Evolutionary conservation across 2,888 invertebrate species (phyloP), one percentile per base, ranked within the genome.

Genomic region (Drosophila eohydei): DNA sequence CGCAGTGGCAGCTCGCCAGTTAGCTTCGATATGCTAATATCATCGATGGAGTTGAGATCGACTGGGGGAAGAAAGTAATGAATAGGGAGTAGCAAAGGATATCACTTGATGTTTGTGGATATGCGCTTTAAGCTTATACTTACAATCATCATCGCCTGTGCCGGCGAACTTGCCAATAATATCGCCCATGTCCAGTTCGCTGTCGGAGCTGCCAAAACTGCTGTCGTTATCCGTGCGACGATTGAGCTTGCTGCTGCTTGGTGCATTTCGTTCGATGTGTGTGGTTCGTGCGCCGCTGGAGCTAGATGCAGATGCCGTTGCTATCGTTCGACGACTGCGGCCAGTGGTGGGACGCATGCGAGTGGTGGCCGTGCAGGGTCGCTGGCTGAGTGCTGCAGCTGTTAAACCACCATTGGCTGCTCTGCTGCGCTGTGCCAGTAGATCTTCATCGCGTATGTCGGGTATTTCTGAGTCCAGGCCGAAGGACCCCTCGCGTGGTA

Each of bases 291-390:
- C 61, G 9, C 46, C 44, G 30, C 46, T 58, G 40, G 60, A 21
- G 32, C 46, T 26, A 0, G 38, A 41, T 4, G 60, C 54, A 5
- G 73, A 71, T 2, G 80, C 61, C 0, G 38, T 51, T 2, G 63
- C 63, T 6, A 74, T 74, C 1, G 80, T 59, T 34, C 89, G 91
- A 0, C 91, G 86, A 50, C 85, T 91, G n/a, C 92, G 89, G 6
- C 92, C 93, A 0, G 92, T 93, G n/a, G 91, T 91, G 14, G 92
- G 92, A 4, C 93, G 91, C n/a, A 88, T 76, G 28, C 92, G 86
- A 8, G 89, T 84, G 2, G 88, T 89, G 5, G 90, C 85, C 4
- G 90, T 91, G 0, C 86, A 80, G 0, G 90, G 90, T 1, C 90
- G 86, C 44, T 84, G 90, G n/a, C 66, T 74, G 5, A 44, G 8